These are phyloP conservation scores for Nanger granti DNA, from an alignment of 2,113 vertebrate genomes.

Conservation along the genomic window DNA sequence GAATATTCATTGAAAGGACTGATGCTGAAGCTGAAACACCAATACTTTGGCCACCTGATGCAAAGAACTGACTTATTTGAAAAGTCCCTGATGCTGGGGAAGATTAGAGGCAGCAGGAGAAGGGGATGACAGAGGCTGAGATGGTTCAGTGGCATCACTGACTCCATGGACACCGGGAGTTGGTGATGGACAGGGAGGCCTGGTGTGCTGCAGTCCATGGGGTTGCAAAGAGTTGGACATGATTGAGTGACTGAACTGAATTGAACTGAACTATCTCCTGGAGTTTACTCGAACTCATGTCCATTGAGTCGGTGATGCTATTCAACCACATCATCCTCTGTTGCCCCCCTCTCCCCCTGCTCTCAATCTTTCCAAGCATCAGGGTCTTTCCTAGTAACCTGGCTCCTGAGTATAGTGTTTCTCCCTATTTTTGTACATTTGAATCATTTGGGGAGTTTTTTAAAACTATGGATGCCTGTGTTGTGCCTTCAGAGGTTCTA, in stretches of 20 bases:
- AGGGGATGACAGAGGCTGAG: neutral
- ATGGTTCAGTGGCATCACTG: neutral
- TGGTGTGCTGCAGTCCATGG: neutral
- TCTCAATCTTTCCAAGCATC: neutral
- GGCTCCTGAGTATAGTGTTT: neutral
- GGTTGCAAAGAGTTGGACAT: neutral
- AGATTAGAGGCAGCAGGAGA: neutral
- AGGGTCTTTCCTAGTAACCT: neutral
- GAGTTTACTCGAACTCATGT: neutral
- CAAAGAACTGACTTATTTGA: neutral
- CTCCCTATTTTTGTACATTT: neutral
- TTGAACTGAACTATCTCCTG: neutral
- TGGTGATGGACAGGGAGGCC: neutral
- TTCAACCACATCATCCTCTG: neutral
- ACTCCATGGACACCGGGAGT: accelerated
- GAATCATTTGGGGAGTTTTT: neutral
- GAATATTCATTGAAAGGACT: neutral
- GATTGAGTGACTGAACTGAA: neutral
- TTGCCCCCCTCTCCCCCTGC: neutral
- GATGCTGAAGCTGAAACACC: neutral
- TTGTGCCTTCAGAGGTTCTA: neutral
- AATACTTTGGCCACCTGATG: neutral
- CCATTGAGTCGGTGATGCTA: neutral
- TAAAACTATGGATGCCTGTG: neutral
- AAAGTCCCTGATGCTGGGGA: neutral